Evolutionary conservation across 2,113 vertebrate genomes (phyloP), one percentile per base, ranked within the genome.

Genomic region (Cygnus buccinator): DNA sequence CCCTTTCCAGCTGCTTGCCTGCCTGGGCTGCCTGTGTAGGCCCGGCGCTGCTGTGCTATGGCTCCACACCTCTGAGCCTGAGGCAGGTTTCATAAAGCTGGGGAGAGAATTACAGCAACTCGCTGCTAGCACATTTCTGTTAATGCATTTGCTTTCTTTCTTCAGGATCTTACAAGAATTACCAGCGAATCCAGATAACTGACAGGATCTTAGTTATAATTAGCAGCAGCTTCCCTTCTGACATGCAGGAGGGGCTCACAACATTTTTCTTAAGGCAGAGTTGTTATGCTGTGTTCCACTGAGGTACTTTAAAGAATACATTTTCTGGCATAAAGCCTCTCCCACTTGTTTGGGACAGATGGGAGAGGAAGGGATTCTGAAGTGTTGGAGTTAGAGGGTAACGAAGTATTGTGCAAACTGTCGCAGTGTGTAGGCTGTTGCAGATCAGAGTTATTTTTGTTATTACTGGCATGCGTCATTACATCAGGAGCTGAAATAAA

Each of bases 171-270:
- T 93, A 29, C 9, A 50, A 91, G 91, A 96, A 89, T 96, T 91
- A 54, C 54, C 72, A 74, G 72, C 4, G 43, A 91, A 91, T 91
- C 92, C 55, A 54, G 77, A 26, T 67, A 95, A 92, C 59, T 92
- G 90, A 84, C 92, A 92, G 72, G 82, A 86, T 95, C 92, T 86
- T 92, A 44, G 85, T 81, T 95, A 92, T 96, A 94, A 96, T 96
- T 93, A 96, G 85, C 43, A 89, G 52, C 79, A 90, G 29, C 61
- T 95, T 91, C 84, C 77, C 71, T 91, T 91, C 93, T 93, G 89
- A 91, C 77, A 89, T 54, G 44, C 0, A 3, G 65, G 85, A 88
- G 73, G 68, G 68, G 41, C 65, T 93, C 87, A 65, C 73, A 83
- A 43, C 71, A 23, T 88, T 93, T 90, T 96, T 95, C 94, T 93